Evolutionary conservation across 2,113 vertebrate species (phyloP).

Genomic region (Ciconia stormi): DNA sequence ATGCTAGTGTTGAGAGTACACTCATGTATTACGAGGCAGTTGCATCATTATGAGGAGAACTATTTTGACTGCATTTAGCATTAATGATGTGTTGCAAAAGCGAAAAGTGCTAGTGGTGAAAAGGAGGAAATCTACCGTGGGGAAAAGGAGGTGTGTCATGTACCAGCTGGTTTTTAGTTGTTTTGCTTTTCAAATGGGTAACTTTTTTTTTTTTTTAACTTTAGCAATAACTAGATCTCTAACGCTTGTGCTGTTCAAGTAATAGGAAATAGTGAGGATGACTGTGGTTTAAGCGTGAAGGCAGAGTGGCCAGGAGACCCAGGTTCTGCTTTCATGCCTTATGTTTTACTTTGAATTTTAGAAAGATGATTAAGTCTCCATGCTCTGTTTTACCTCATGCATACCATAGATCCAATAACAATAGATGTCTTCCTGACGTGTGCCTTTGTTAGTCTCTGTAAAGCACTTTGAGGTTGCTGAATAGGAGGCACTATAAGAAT

Average conservation of each 20-base stretch:
- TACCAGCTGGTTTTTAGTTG: background rate
- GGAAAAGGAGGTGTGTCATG: background rate
- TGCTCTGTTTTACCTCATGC: background rate
- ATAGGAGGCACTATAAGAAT: accelerated
- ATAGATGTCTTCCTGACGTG: background rate
- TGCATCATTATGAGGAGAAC: background rate
- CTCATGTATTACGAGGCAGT: background rate
- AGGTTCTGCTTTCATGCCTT: background rate
- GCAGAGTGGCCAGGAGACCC: background rate
- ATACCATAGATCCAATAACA: background rate
- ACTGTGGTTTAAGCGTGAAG: background rate
- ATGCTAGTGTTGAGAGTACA: background rate
- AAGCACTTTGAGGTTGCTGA: background rate
- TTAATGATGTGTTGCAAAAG: background rate
- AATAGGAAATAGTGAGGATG: background rate
- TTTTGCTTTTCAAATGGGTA: background rate
- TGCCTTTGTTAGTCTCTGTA: background rate
- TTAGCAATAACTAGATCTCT: background rate
- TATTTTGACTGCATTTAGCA: background rate
- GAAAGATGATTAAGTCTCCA: accelerated
- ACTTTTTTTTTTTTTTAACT: background rate
- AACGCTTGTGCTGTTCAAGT: background rate
- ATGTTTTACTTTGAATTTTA: background rate
- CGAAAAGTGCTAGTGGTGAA: background rate
- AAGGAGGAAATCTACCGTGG: background rate